Percentiles rank a stretch among this genome's conserved stretches.
These are phyloP conservation scores for Orycteropus afer DNA, from an alignment of 2,113 vertebrate genomes.

Conservation along the genomic window DNA sequence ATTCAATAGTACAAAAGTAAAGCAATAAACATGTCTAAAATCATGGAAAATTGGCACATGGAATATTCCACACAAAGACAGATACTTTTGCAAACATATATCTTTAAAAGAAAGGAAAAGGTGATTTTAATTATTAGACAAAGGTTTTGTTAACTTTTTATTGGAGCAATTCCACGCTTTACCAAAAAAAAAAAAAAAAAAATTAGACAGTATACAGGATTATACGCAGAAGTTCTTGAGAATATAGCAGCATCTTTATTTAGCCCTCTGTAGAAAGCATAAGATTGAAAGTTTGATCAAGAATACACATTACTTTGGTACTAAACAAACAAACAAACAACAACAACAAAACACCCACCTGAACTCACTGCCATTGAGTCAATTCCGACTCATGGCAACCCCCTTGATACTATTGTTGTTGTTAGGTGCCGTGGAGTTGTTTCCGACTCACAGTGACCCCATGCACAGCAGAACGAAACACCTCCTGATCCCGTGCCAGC, in stretches of 20 bases:
- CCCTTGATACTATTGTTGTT: too few relatives aligned
- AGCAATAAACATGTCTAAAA: not conserved
- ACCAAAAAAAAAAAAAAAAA: not conserved
- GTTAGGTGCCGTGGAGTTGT: too few relatives aligned
- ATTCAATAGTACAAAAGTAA: constrained; percentile 14
- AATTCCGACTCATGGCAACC: too few relatives aligned
- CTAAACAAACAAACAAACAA: too few relatives aligned
- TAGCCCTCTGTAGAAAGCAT: not conserved
- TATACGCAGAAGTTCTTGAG: constrained; percentile 7
- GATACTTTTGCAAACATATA: not conserved
- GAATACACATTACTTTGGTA: constrained; percentile 28
- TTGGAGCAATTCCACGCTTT: constrained; percentile 36
- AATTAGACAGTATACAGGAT: not conserved
- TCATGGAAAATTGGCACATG: not conserved
- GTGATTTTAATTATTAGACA: constrained; percentile 17
- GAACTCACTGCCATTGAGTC: too few relatives aligned
- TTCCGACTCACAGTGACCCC: too few relatives aligned
- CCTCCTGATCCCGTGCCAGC: too few relatives aligned
- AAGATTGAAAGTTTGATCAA: constrained; percentile 40
- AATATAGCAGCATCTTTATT: not conserved
- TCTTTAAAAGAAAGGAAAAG: not conserved
- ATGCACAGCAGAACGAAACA: too few relatives aligned
- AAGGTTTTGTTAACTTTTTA: not conserved
- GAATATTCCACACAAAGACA: not conserved
- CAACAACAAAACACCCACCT: too few relatives aligned